Evolutionary conservation across 1,140 invertebrate species (phyloP).

Genomic region (Penaeus japonicus): DNA sequence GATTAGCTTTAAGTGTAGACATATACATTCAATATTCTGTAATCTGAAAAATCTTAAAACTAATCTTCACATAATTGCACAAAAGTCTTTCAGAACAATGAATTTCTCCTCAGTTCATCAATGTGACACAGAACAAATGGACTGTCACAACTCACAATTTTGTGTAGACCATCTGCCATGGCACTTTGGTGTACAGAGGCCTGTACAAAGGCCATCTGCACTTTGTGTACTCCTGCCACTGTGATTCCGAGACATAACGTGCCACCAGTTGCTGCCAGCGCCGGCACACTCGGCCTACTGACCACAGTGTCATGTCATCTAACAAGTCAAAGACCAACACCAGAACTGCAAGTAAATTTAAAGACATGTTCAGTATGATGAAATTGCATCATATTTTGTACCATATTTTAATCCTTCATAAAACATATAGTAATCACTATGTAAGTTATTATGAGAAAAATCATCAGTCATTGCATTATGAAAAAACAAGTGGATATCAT

Average conservation of each 20-base stretch:
- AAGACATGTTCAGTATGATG: background rate
- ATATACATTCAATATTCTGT: too few species aligned
- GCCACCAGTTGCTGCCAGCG: slow-evolving; percentile 83
- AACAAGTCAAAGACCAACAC: slow-evolving; percentile 87
- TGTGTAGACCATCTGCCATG: slow-evolving; percentile 80
- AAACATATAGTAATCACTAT: background rate
- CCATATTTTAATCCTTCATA: background rate
- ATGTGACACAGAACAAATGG: too few species aligned
- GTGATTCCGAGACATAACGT: slow-evolving; percentile 75
- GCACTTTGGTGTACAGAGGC: slow-evolving; percentile 73
- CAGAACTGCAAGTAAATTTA: slow-evolving; percentile 71
- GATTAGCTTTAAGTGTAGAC: too few species aligned
- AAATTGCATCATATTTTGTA: background rate
- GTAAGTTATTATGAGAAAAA: too few species aligned
- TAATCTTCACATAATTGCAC: too few species aligned
- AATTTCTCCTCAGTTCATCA: background rate
- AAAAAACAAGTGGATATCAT: too few species aligned
- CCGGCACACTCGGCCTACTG: slow-evolving; percentile 83
- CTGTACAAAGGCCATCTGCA: slow-evolving; percentile 84
- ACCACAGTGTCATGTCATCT: slow-evolving; percentile 90
- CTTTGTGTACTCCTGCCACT: slow-evolving; percentile 79
- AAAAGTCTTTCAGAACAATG: too few species aligned
- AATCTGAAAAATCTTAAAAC: too few species aligned
- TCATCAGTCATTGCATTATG: too few species aligned
- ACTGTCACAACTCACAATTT: slow-evolving; percentile 62